phyloP scores from a whole-genome alignment of 2,888 invertebrate genomes.

The Acrobasis consociella region DNA sequence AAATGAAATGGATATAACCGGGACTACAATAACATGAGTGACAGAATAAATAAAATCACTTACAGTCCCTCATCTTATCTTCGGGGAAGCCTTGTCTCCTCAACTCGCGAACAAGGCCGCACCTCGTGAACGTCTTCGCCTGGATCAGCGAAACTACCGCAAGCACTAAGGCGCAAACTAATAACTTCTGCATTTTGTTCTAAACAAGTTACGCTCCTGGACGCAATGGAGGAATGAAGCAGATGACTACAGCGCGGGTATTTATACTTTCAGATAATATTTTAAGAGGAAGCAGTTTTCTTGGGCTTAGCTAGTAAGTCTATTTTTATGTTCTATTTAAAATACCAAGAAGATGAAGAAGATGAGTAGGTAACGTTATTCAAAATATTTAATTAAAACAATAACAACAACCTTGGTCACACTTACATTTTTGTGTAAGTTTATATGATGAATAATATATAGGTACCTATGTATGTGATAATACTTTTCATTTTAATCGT shows the following conservation, averaged over 20 bases:
- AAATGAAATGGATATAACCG: too few species aligned
- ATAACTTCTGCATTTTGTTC: conserved; percentile 11
- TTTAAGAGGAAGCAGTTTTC: conserved; percentile 3
- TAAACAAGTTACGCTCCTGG: neutral
- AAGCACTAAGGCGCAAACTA: neutral
- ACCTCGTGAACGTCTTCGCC: conserved; percentile 45
- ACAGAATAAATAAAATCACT: conserved; percentile 31
- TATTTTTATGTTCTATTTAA: neutral
- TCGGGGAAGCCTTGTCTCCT: conserved; percentile 50
- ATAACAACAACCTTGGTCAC: too few species aligned
- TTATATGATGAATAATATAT: too few species aligned
- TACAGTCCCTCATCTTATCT: conserved; percentile 51
- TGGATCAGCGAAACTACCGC: conserved; percentile 25
- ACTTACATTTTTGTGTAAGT: too few species aligned
- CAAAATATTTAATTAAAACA: too few species aligned
- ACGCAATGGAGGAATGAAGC: neutral
- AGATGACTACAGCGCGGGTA: neutral
- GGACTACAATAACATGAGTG: neutral
- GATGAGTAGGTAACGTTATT: too few species aligned
- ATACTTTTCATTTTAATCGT: too few species aligned
- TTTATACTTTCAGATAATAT: conserved; percentile 11
- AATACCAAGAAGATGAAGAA: neutral
- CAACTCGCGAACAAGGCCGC: conserved; percentile 49
- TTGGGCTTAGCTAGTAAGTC: neutral
- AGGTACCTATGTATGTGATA: too few species aligned